phyloP scores from a whole-genome alignment of 1,140 invertebrate genomes.

The Hypothenemus hampei region DNA sequence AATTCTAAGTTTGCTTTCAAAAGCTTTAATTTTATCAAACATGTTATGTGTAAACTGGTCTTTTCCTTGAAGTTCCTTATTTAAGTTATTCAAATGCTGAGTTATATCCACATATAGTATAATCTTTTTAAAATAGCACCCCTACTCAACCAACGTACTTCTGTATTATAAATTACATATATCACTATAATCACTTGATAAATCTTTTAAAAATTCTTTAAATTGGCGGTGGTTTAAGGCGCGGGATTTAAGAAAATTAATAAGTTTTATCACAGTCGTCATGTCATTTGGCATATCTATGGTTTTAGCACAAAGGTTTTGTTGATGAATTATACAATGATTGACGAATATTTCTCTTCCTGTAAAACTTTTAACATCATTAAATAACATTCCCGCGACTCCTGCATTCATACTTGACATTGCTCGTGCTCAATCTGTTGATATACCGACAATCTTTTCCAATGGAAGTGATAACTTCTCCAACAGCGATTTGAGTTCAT shows the following conservation, averaged over 20 bases:
- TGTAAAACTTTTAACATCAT: constrained; percentile 19
- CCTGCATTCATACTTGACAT: constrained; percentile 37
- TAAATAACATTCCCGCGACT: constrained; percentile 35
- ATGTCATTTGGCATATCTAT: too few relatives aligned
- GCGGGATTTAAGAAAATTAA: constrained; percentile 27
- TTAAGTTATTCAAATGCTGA: background rate
- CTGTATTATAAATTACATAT: background rate
- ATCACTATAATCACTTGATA: background rate
- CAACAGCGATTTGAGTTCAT: constrained; percentile 29
- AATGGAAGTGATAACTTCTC: constrained; percentile 29
- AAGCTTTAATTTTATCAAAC: too few relatives aligned
- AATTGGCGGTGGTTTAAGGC: constrained; percentile 25
- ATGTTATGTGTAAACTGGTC: too few relatives aligned
- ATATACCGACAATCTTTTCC: constrained; percentile 33
- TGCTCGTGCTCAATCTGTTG: constrained; percentile 38
- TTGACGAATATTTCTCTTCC: constrained; percentile 35
- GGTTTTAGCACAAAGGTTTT: constrained; percentile 28
- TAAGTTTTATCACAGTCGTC: constrained; percentile 28
- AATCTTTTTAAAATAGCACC: background rate
- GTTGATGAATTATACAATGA: constrained; percentile 29
- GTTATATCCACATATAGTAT: background rate
- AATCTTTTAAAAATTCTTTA: constrained; percentile 3
- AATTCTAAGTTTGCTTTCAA: too few relatives aligned
- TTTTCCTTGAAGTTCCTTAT: too few relatives aligned
- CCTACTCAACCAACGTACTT: too few relatives aligned